Conservation (phyloP, 2,113 vertebrate genomes). For the Cyanoramphus novaezelandiae region DNA sequence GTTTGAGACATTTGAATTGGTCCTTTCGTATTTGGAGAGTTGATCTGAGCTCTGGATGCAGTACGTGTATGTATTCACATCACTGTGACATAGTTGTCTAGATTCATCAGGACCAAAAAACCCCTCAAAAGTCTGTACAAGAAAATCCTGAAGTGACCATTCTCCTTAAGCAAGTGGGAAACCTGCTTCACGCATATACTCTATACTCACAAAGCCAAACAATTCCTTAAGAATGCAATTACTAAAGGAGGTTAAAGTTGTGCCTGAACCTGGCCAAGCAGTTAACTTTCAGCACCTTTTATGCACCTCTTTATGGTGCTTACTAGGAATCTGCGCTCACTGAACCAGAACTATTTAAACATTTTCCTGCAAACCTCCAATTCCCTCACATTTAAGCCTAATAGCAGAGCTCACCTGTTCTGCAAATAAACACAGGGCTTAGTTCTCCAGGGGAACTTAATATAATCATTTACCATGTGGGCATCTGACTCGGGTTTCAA, state of each 20-base stretch:
- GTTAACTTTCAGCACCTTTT: constrained; percentile 53
- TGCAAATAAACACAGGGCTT: not conserved
- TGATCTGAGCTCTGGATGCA: not conserved
- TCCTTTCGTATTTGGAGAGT: not conserved
- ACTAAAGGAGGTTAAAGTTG: not conserved
- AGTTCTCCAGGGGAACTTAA: not conserved
- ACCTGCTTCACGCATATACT: constrained; percentile 21
- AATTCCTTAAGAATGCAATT: constrained; percentile 18
- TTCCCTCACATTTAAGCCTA: not conserved
- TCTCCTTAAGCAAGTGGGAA: constrained; percentile 34
- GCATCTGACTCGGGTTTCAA: not conserved
- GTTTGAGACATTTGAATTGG: not conserved
- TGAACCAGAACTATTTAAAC: constrained; percentile 57
- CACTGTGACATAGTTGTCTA: not conserved
- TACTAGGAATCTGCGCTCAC: constrained; percentile 49
- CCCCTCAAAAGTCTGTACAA: not conserved
- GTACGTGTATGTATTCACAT: not conserved
- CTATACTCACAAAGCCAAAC: constrained; percentile 48
- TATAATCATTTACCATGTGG: not conserved
- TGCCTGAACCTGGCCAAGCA: constrained; percentile 47
- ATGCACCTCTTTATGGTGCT: constrained; percentile 47
- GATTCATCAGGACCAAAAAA: not conserved
- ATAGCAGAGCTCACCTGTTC: not conserved
- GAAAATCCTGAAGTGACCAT: not conserved
- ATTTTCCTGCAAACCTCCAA: not conserved